Percentiles rank a stretch among this genome's conserved stretches.
phyloP scores from a whole-genome alignment of 1,140 invertebrate genomes.

The Drosophila ananassae region DNA sequence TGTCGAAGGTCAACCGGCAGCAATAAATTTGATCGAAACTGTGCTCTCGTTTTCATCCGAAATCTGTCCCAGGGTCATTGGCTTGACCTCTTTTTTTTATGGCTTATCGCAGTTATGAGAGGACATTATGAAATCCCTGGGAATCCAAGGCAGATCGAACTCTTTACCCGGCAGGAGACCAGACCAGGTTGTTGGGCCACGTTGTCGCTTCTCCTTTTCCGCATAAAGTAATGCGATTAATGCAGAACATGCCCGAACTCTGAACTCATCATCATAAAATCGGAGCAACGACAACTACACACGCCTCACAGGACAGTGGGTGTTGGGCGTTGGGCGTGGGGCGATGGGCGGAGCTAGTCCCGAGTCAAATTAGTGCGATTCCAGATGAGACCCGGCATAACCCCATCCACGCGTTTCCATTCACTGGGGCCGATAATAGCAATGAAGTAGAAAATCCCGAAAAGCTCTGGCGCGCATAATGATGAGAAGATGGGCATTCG shows the following conservation, averaged over 20 bases:
- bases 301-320: constrained; percentile 15
- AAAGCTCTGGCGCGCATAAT: constrained; percentile 68
- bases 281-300: constrained; percentile 63
- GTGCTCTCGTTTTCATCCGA: constrained; percentile 68
- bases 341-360: constrained; percentile 13
- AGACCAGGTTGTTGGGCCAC: constrained; percentile 4
- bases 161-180: constrained; percentile 38
- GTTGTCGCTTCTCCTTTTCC: neutral
- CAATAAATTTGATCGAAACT: constrained; percentile 66
- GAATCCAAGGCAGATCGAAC: constrained; percentile 39
- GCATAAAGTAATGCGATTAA: constrained; percentile 64
- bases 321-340: neutral
- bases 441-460: constrained; percentile 79
- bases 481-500: constrained; percentile 40
- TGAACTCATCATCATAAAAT: constrained; percentile 81
- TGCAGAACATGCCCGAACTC: constrained; percentile 75
- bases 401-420: constrained; percentile 51
- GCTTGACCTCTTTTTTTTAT: constrained; percentile 39
- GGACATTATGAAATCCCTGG: constrained; percentile 66
- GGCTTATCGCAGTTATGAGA: constrained; percentile 45
- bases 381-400: constrained; percentile 55
- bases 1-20: constrained; percentile 60
- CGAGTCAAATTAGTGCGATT: constrained; percentile 76
- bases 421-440: constrained; percentile 66
- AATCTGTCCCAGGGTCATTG: constrained; percentile 41